Evolutionary conservation across 2,888 invertebrate genomes (phyloP).

Genomic region (Coremacera marginata): DNA sequence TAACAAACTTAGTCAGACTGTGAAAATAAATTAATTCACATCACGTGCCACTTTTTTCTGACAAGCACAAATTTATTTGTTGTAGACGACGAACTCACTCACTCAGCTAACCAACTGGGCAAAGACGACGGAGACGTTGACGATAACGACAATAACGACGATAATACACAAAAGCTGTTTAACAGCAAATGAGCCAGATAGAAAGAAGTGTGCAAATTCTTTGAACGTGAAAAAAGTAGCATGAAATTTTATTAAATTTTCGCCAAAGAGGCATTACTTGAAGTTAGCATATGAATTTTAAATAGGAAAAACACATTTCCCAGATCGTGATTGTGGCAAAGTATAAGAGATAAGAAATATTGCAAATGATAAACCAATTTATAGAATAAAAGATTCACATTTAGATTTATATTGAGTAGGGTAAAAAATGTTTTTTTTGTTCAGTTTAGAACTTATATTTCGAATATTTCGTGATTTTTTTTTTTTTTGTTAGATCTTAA

Average conservation of each 20-base stretch:
- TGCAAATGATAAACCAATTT: background rate
- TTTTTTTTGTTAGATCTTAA: too few relatives aligned
- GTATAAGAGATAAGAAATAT: background rate
- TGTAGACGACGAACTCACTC: background rate
- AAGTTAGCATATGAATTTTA: background rate
- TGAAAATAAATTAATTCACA: background rate
- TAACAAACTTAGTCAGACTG: background rate
- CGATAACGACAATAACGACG: background rate
- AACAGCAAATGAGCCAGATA: background rate
- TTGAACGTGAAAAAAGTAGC: background rate
- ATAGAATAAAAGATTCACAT: too few relatives aligned
- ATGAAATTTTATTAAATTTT: background rate
- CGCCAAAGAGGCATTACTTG: background rate
- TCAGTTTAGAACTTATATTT: too few relatives aligned
- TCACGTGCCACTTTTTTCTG: background rate
- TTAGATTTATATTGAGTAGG: too few relatives aligned
- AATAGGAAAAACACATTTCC: background rate
- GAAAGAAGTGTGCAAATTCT: background rate
- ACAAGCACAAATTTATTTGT: background rate
- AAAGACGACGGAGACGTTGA: background rate
- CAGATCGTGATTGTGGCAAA: background rate
- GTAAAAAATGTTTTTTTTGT: too few relatives aligned
- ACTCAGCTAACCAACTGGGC: background rate
- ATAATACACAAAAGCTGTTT: conserved; percentile 7
- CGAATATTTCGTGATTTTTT: too few relatives aligned